phyloP scores from a whole-genome alignment of 2,888 invertebrate species.

The Melanchra persicariae region DNA sequence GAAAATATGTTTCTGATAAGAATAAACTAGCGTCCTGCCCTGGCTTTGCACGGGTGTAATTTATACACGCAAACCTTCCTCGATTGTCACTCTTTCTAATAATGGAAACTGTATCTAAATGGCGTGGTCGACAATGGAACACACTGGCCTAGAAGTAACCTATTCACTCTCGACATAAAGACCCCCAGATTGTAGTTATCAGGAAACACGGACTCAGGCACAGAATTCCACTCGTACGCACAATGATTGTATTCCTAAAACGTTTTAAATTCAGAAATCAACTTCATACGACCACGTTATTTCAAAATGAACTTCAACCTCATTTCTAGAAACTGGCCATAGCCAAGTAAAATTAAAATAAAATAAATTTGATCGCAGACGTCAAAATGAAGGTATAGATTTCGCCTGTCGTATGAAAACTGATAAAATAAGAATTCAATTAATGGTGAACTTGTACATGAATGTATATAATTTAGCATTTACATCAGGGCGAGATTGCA shows the following conservation, averaged over 20 bases:
- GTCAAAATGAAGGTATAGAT: constrained; percentile 58
- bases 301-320: constrained; percentile 34
- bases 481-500: constrained; percentile 38
- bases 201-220: too few relatives aligned
- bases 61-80: too few relatives aligned
- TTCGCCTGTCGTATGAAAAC: constrained; percentile 41
- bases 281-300: neutral
- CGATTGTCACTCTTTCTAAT: too few relatives aligned
- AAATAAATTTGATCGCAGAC: constrained; percentile 51
- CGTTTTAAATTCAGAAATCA: neutral
- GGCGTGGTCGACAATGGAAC: too few relatives aligned
- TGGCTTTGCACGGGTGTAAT: too few relatives aligned
- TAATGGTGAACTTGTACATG: constrained; percentile 55
- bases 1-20: neutral
- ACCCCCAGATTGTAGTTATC: too few relatives aligned
- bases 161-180: too few relatives aligned
- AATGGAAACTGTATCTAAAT: too few relatives aligned
- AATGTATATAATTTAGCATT: constrained; percentile 37
- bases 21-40: neutral
- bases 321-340: constrained; percentile 50
- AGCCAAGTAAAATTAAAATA: constrained; percentile 43
- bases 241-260: too few relatives aligned
- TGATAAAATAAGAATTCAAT: constrained; percentile 56
- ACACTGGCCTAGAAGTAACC: too few relatives aligned
- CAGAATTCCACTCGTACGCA: too few relatives aligned